phyloP scores from a whole-genome alignment of 2,888 invertebrate species.

The Agrochola lychnidis region DNA sequence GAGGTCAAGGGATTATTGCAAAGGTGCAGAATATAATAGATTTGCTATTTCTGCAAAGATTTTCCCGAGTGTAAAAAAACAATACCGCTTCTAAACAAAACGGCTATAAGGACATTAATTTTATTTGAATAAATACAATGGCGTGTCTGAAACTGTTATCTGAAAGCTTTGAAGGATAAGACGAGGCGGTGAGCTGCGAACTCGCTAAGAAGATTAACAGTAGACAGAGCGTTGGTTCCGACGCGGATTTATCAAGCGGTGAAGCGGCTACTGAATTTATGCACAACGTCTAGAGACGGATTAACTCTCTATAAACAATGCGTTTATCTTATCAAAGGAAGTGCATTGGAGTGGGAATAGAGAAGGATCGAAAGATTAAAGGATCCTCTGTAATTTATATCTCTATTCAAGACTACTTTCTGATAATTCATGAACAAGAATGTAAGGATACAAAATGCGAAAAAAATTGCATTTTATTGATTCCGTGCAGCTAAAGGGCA shows the following conservation, averaged over 20 bases:
- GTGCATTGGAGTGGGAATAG: slow-evolving; percentile 42
- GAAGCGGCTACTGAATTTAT: slow-evolving; percentile 69
- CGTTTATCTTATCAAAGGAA: slow-evolving; percentile 48
- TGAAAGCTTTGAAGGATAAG: slow-evolving; percentile 65
- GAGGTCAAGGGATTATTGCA: slow-evolving; percentile 47
- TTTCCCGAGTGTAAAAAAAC: slow-evolving; percentile 16
- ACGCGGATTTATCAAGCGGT: slow-evolving; percentile 70
- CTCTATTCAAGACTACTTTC: slow-evolving; percentile 23
- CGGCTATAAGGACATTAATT: slow-evolving; percentile 33
- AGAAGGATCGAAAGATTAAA: slow-evolving; percentile 37
- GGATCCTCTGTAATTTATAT: slow-evolving; percentile 39
- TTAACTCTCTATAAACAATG: slow-evolving; percentile 39
- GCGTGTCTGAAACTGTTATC: slow-evolving; percentile 64
- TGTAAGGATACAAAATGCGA: not conserved
- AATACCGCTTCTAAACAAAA: slow-evolving; percentile 19
- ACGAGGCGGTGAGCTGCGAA: slow-evolving; percentile 63
- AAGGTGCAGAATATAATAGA: slow-evolving; percentile 15
- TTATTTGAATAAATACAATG: slow-evolving; percentile 46
- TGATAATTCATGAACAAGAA: slow-evolving; percentile 12
- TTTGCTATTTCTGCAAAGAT: not conserved
- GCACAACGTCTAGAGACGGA: slow-evolving; percentile 41
- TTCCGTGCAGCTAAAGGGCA: not conserved
- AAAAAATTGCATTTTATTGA: slow-evolving; percentile 10
- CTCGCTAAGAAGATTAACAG: slow-evolving; percentile 72
- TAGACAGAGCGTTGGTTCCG: slow-evolving; percentile 61